Evolutionary conservation across 1,140 invertebrate species (phyloP).

Genomic region (Zaprionus davidi): DNA sequence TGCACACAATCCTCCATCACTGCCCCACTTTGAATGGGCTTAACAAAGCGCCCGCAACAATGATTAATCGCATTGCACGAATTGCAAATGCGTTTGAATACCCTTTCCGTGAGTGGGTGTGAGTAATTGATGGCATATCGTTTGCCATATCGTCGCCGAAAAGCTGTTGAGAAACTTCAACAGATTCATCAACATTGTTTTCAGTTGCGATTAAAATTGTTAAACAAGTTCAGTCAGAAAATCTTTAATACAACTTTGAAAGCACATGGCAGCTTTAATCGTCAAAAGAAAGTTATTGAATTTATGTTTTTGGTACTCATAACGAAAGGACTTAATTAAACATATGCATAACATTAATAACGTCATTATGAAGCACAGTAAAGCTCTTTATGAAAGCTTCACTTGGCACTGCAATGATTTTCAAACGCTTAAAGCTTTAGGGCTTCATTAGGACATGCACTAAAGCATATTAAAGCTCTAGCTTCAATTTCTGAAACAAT

Average conservation of each 20-base stretch:
- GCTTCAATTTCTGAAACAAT: not conserved
- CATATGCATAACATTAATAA: too few relatives aligned
- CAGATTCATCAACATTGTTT: conserved; percentile 10
- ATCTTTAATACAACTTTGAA: not conserved
- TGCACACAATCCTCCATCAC: not conserved
- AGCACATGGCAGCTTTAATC: not conserved
- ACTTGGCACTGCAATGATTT: too few relatives aligned
- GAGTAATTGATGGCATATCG: conserved; percentile 27
- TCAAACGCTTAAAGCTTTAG: not conserved
- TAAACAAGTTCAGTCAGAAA: not conserved
- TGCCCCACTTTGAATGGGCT: conserved; percentile 9
- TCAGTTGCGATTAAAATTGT: not conserved
- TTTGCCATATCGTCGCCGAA: conserved; percentile 9
- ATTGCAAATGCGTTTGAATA: conserved; percentile 57
- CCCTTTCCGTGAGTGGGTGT: conserved; percentile 41
- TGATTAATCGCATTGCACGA: conserved; percentile 70
- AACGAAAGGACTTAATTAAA: too few relatives aligned
- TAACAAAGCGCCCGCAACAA: conserved; percentile 51
- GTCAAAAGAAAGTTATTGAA: not conserved
- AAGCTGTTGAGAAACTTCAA: not conserved
- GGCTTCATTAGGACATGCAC: too few relatives aligned
- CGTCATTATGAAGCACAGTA: not conserved
- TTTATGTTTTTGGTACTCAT: too few relatives aligned
- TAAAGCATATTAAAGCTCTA: not conserved
- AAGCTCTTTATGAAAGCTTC: not conserved